Conservation (phyloP, 2,797 vertebrate species). For the Rhynchotus rufescens region DNA sequence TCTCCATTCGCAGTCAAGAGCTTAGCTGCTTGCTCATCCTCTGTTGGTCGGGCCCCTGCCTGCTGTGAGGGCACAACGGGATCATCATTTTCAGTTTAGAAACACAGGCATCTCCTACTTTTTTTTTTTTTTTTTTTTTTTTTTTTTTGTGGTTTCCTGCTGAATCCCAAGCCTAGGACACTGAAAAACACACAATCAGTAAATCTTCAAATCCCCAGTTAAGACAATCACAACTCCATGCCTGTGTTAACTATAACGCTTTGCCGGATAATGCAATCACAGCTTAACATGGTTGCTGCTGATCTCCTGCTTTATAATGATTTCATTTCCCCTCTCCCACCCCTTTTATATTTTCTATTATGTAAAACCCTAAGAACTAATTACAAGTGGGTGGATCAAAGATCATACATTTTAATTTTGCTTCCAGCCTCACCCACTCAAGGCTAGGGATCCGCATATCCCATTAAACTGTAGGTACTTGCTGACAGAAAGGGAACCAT, state of each 20-base stretch:
- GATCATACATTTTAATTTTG: constrained; percentile 78
- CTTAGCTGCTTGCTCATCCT: constrained; percentile 18
- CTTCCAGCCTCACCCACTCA: constrained; percentile 84
- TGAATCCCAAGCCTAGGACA: constrained; percentile 43
- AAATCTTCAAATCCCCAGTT: constrained; percentile 47
- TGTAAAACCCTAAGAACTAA: constrained; percentile 79
- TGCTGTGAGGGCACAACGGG: constrained; percentile 20
- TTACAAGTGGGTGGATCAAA: constrained; percentile 83
- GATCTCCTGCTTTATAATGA: constrained; percentile 67
- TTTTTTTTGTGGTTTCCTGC: constrained; percentile 43
- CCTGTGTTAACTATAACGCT: not conserved
- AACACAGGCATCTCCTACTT: constrained; percentile 53
- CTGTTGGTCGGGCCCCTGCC: constrained; percentile 23
- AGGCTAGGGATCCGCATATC: constrained; percentile 81
- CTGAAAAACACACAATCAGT: constrained; percentile 43
- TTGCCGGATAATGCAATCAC: constrained; percentile 18
- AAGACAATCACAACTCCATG: constrained; percentile 46
- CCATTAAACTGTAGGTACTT: constrained; percentile 85
- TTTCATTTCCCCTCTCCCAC: constrained; percentile 77
- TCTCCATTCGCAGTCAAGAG: not conserved
- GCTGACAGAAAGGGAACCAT: constrained; percentile 90
- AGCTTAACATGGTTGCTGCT: constrained; percentile 47
- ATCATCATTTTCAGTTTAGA: constrained; percentile 53
- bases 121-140: not conserved
- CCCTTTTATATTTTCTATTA: constrained; percentile 71